These are phyloP conservation scores for Drosophila limbata DNA, from an alignment of 2,888 invertebrate species.

Conservation along the genomic window DNA sequence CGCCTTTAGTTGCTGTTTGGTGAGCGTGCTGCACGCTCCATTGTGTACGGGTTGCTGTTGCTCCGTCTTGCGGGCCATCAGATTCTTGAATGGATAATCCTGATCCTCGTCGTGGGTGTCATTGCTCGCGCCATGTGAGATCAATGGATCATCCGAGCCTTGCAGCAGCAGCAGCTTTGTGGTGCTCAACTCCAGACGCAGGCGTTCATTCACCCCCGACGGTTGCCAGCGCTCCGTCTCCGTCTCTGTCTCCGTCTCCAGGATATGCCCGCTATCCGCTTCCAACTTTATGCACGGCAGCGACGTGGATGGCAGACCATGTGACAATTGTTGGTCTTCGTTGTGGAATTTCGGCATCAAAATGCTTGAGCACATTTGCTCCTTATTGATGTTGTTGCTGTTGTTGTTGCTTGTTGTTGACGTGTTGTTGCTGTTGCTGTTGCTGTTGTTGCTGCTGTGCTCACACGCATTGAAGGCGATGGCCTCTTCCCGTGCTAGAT, in stretches of 20 bases:
- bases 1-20: slow-evolving; percentile 83
- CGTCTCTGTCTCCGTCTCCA: slow-evolving; percentile 14
- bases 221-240: slow-evolving; percentile 54
- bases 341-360: slow-evolving; percentile 23
- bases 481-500: slow-evolving; percentile 70
- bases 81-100: slow-evolving; percentile 81
- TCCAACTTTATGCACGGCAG: slow-evolving; percentile 70
- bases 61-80: slow-evolving; percentile 51
- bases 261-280: slow-evolving; percentile 50
- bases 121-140: slow-evolving; percentile 83
- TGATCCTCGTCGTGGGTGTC: slow-evolving; percentile 83
- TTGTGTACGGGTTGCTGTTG: slow-evolving; percentile 44
- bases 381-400: slow-evolving; percentile 22
- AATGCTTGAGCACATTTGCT: slow-evolving; percentile 37
- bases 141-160: slow-evolving; percentile 85
- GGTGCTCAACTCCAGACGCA: slow-evolving; percentile 57
- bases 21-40: slow-evolving; percentile 74
- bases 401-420: slow-evolving; percentile 4
- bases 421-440: slow-evolving; percentile 17
- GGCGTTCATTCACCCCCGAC: slow-evolving; percentile 47
- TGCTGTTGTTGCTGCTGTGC: slow-evolving; percentile 25
- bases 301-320: slow-evolving; percentile 3
- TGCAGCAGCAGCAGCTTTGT: slow-evolving; percentile 82
- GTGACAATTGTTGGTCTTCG: slow-evolving; percentile 31
- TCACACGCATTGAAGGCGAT: slow-evolving; percentile 50